Evolutionary conservation across 2,797 vertebrate species (phyloP).

Genomic region (Sebastes flavidus): DNA sequence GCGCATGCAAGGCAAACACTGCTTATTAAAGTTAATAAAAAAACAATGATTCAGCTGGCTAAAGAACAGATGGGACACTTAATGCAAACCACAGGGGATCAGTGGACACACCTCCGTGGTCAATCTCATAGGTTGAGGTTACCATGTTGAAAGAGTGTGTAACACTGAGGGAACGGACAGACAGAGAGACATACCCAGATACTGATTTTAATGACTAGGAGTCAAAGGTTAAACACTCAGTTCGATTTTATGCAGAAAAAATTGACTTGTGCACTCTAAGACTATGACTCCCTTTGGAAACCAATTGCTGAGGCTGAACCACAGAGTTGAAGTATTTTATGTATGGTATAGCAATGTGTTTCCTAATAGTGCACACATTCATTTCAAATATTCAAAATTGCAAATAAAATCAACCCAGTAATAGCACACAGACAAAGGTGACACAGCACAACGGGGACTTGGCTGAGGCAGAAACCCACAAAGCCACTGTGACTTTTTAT

Average conservation of each 20-base stretch:
- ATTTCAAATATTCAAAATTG: neutral
- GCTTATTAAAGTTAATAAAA: neutral
- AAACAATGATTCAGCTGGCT: neutral
- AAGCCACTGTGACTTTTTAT: neutral
- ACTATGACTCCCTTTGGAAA: neutral
- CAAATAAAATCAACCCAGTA: neutral
- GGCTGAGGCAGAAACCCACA: neutral
- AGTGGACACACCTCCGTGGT: conserved; percentile 19
- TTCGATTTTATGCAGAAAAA: neutral
- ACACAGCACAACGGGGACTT: neutral
- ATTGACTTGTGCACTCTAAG: neutral
- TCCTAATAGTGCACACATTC: neutral
- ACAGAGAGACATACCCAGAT: neutral
- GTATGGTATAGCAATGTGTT: neutral
- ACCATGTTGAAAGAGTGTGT: neutral
- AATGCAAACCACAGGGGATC: conserved; percentile 71
- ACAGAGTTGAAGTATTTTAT: neutral
- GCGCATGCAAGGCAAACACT: conserved; percentile 1
- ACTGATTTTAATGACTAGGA: neutral
- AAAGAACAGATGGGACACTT: conserved; percentile 26
- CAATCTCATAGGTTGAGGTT: conserved; percentile 19
- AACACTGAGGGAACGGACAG: conserved; percentile 25
- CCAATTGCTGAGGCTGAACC: neutral
- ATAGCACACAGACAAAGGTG: neutral
- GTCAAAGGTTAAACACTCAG: conserved; percentile 28